Conservation (phyloP, 2,797 vertebrate genomes). For the Catamblyrhynchus diadema region DNA sequence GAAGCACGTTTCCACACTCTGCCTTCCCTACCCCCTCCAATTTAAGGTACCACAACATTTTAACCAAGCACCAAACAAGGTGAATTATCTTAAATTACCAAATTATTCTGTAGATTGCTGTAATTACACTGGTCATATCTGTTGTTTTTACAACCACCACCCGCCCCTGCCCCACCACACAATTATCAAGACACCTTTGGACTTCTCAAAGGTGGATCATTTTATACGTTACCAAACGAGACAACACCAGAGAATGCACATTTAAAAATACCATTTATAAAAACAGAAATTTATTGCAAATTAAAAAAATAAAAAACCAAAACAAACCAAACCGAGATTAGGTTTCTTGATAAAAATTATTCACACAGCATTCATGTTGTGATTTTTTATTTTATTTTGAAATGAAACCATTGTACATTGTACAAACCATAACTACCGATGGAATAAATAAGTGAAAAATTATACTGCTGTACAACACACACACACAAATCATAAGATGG, state of each 20-base stretch:
- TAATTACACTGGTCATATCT: background rate
- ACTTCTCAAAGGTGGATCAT: background rate
- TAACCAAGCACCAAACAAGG: accelerated
- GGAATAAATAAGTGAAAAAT: slow-evolving; percentile 98
- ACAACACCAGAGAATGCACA: background rate
- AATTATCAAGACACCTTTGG: background rate
- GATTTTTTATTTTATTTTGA: slow-evolving; percentile 81
- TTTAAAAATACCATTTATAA: background rate
- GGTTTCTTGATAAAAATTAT: slow-evolving; percentile 18
- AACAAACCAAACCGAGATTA: background rate
- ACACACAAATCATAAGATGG: slow-evolving; percentile 80
- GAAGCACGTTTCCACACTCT: background rate
- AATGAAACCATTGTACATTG: slow-evolving; percentile 96
- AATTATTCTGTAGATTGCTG: background rate
- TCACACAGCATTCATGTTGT: slow-evolving; percentile 52
- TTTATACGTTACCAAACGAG: background rate
- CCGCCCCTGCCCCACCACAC: background rate
- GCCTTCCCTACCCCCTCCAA: background rate
- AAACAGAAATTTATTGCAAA: slow-evolving; percentile 19
- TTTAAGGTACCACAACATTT: background rate
- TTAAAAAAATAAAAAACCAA: background rate
- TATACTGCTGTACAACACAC: slow-evolving; percentile 90
- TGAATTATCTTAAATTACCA: background rate
- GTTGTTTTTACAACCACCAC: background rate
- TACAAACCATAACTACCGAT: slow-evolving; percentile 97